phyloP scores from a whole-genome alignment of 2,113 vertebrate species.

The Brachyistius frenatus region DNA sequence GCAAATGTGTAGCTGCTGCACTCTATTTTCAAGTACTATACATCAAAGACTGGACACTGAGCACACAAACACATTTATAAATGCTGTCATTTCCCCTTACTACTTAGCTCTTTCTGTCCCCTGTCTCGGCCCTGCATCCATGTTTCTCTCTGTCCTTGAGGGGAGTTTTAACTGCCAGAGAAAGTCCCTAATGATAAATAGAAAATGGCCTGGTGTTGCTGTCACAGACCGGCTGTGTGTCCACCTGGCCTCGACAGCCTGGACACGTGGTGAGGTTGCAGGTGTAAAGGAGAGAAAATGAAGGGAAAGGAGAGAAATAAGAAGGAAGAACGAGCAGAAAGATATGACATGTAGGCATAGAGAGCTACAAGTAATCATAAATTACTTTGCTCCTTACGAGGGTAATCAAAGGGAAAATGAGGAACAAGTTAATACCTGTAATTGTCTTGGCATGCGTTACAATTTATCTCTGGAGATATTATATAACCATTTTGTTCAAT shows the following conservation, averaged over 20 bases:
- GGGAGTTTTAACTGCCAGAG: conserved; percentile 16
- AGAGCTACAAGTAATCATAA: neutral
- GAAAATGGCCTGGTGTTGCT: conserved; percentile 27
- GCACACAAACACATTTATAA: neutral
- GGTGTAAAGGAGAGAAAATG: neutral
- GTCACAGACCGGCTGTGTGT: conserved; percentile 56
- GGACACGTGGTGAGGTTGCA: conserved; percentile 13
- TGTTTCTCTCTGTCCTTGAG: conserved; percentile 43
- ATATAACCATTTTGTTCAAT: neutral
- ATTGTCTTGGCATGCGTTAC: neutral
- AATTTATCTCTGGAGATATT: conserved; percentile 8
- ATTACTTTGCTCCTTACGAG: neutral
- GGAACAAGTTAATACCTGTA: neutral
- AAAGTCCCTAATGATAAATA: conserved; percentile 40
- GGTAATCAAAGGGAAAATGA: neutral
- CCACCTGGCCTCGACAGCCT: conserved; percentile 59
- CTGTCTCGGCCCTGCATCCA: neutral
- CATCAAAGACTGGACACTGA: neutral
- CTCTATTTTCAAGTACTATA: conserved; percentile 24
- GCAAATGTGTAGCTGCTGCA: conserved; percentile 28
- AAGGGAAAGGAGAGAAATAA: neutral
- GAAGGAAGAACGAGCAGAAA: neutral
- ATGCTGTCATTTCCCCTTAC: neutral
- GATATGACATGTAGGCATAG: neutral
- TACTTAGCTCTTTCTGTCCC: neutral